These are phyloP conservation scores for Ptychoptera albimana DNA, from an alignment of 2,888 invertebrate genomes.

Conservation along the genomic window DNA sequence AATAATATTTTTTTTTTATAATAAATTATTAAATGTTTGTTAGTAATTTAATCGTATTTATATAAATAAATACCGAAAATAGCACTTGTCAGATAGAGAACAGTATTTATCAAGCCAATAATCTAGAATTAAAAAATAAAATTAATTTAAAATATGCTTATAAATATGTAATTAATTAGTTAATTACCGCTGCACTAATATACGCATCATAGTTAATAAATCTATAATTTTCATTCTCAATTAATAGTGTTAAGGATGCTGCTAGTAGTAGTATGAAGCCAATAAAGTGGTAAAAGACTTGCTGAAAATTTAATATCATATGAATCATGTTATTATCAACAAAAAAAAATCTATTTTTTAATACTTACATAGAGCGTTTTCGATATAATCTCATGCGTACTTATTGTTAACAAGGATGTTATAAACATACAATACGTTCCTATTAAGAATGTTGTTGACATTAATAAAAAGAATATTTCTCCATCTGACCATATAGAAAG, in stretches of 20 bases:
- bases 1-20: too few species aligned
- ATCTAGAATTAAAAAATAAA: slow-evolving; percentile 18
- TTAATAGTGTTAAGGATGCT: slow-evolving; percentile 50
- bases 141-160: too few species aligned
- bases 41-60: too few species aligned
- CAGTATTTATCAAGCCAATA: slow-evolving; percentile 56
- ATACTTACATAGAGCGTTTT: slow-evolving; percentile 39
- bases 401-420: slow-evolving; percentile 59
- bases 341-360: not conserved
- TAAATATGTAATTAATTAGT: too few species aligned
- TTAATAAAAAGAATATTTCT: slow-evolving; percentile 55
- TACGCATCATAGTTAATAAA: slow-evolving; percentile 41
- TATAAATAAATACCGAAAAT: slow-evolving; percentile 35
- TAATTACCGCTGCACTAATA: slow-evolving; percentile 43
- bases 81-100: slow-evolving; percentile 58
- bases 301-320: slow-evolving; percentile 39
- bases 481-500: slow-evolving; percentile 19
- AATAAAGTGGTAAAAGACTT: slow-evolving; percentile 63
- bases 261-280: slow-evolving; percentile 57
- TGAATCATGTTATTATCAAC: too few species aligned
- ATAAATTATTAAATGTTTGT: too few species aligned
- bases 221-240: slow-evolving; percentile 36
- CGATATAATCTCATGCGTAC: slow-evolving; percentile 64
- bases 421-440: slow-evolving; percentile 59
- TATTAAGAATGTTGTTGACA: slow-evolving; percentile 61